These are phyloP conservation scores for Mechanitis messenoides DNA, from an alignment of 2,888 invertebrate genomes.

Conservation along the genomic window DNA sequence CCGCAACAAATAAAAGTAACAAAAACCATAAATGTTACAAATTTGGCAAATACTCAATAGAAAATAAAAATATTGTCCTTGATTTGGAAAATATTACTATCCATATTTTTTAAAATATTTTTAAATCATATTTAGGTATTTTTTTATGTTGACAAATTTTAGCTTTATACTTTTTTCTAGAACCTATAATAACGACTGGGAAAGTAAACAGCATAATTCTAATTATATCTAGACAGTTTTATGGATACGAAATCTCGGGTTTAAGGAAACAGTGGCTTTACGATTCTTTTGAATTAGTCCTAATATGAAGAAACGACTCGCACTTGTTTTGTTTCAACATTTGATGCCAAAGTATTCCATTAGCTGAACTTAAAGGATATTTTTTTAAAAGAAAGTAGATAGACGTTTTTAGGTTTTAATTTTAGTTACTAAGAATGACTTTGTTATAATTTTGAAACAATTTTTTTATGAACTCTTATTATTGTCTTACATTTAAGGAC, in stretches of 20 bases:
- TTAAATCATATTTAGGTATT: no score
- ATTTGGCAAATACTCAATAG: no score
- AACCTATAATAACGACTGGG: background rate
- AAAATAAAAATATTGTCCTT: no score
- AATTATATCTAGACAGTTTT: slow-evolving; percentile 21
- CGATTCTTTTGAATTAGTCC: slow-evolving; percentile 21
- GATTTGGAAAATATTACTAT: no score
- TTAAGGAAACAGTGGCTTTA: slow-evolving; percentile 16
- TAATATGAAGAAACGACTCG: slow-evolving; percentile 21
- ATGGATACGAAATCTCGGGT: slow-evolving; percentile 17
- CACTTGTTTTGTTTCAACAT: slow-evolving; percentile 4
- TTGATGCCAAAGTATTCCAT: slow-evolving; percentile 13
- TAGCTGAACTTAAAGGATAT: slow-evolving; percentile 9
- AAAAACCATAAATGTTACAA: no score
- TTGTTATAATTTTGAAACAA: no score
- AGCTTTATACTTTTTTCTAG: background rate
- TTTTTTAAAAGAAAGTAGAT: background rate
- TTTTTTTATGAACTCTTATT: no score
- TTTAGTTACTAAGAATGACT: no score
- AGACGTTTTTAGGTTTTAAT: background rate
- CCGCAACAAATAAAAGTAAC: no score
- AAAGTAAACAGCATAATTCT: slow-evolving; percentile 20
- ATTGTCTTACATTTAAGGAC: no score
- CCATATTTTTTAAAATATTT: no score
- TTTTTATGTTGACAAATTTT: no score